These are phyloP conservation scores for Caretta caretta DNA, from an alignment of 2,113 vertebrate species.

Conservation along the genomic window DNA sequence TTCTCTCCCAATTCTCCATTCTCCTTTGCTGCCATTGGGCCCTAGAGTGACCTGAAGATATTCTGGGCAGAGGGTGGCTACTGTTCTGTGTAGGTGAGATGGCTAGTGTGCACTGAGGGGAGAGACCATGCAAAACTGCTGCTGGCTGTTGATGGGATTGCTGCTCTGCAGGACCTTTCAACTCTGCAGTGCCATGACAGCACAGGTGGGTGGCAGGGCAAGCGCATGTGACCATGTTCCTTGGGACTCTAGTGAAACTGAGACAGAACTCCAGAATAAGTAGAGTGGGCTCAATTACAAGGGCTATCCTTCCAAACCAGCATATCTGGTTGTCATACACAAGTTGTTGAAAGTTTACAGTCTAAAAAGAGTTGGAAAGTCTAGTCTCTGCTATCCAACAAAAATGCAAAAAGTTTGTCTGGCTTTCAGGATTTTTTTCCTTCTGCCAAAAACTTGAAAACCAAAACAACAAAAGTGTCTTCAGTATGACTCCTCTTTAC, in stretches of 20 bases:
- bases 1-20: background rate
- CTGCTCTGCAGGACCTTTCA: background rate
- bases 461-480: background rate
- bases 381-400: background rate
- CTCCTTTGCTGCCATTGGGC: background rate
- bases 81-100: background rate
- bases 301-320: background rate
- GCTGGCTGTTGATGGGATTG: background rate
- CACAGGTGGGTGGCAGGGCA: background rate
- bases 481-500: background rate
- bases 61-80: background rate
- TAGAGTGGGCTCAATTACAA: accelerated
- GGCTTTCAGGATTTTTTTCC: background rate
- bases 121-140: background rate
- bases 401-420: background rate
- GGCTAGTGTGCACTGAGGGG: background rate
- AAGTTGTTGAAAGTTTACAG: background rate
- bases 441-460: background rate
- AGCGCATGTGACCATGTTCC: background rate
- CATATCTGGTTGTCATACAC: background rate
- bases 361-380: background rate
- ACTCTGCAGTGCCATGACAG: background rate
- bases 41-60: background rate
- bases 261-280: background rate
- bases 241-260: background rate